phyloP scores from a whole-genome alignment of 1,140 invertebrate genomes.

The Sogatella furcifera region DNA sequence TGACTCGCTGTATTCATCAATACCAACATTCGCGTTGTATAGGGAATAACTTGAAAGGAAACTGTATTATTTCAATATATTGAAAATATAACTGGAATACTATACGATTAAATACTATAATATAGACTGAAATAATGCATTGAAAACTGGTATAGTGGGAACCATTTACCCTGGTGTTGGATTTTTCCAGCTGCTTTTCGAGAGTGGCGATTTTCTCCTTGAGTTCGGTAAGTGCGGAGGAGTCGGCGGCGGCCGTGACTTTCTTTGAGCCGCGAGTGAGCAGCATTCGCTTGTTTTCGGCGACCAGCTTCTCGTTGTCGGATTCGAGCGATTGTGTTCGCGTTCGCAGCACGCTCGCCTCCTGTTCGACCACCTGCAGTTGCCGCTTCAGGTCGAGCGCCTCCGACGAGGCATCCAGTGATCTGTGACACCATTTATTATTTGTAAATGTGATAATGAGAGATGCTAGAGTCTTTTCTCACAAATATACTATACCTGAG shows the following conservation, averaged over 20 bases:
- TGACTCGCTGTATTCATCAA: too few relatives aligned
- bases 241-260: slow-evolving; percentile 14
- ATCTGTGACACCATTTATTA: slow-evolving; percentile 32
- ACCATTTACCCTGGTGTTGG: slow-evolving; percentile 37
- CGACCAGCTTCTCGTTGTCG: slow-evolving; percentile 59
- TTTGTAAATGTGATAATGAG: neutral
- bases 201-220: slow-evolving; percentile 47
- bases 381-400: slow-evolving; percentile 57
- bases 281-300: slow-evolving; percentile 58
- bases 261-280: slow-evolving; percentile 39
- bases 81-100: too few relatives aligned
- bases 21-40: too few relatives aligned
- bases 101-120: too few relatives aligned
- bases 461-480: too few relatives aligned
- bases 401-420: slow-evolving; percentile 46
- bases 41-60: too few relatives aligned
- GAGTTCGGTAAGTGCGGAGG: slow-evolving; percentile 28
- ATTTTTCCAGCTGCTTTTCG: slow-evolving; percentile 51
- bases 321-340: slow-evolving; percentile 53
- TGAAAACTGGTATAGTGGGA: neutral
- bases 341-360: slow-evolving; percentile 48
- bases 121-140: too few relatives aligned
- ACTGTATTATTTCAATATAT: too few relatives aligned
- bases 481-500: too few relatives aligned
- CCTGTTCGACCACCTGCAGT: slow-evolving; percentile 60